Evolutionary conservation across 1,140 invertebrate species (phyloP).

Genomic region (Antheraea pernyi): DNA sequence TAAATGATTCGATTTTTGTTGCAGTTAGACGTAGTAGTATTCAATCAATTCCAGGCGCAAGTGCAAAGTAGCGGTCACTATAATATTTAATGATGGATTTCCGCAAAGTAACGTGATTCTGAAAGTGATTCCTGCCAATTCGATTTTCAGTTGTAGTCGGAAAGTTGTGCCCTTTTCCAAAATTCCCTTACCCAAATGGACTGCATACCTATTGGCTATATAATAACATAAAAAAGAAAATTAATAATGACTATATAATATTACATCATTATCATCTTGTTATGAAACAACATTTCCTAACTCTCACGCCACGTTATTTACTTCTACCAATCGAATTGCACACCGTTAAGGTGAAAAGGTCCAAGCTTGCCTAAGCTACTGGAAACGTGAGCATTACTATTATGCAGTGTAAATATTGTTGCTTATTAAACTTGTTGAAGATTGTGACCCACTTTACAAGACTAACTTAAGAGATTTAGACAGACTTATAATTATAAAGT

Average conservation of each 20-base stretch:
- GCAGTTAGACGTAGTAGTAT: too few relatives aligned
- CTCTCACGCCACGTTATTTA: neutral
- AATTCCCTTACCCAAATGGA: too few relatives aligned
- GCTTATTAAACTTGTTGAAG: neutral
- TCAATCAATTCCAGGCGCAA: too few relatives aligned
- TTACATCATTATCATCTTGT: neutral
- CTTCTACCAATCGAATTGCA: neutral
- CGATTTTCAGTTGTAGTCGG: too few relatives aligned
- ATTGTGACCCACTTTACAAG: neutral
- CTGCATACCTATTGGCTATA: too few relatives aligned
- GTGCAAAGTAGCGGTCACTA: too few relatives aligned
- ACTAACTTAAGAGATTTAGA: neutral
- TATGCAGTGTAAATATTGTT: neutral
- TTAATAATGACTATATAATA: neutral
- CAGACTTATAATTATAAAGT: neutral
- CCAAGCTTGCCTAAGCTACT: neutral
- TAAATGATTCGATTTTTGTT: too few relatives aligned
- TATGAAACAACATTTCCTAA: neutral
- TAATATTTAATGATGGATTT: too few relatives aligned
- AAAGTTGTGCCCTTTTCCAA: too few relatives aligned
- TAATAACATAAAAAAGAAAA: too few relatives aligned
- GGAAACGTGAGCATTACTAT: conserved; percentile 1
- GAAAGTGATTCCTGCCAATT: too few relatives aligned
- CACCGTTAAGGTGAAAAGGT: conserved; percentile 2
- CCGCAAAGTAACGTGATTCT: too few relatives aligned